A percentile compares a stretch with the other conserved stretches of the same genome.
These are phyloP conservation scores for Bombus confusus DNA, from an alignment of 1,140 invertebrate genomes.

Conservation along the genomic window DNA sequence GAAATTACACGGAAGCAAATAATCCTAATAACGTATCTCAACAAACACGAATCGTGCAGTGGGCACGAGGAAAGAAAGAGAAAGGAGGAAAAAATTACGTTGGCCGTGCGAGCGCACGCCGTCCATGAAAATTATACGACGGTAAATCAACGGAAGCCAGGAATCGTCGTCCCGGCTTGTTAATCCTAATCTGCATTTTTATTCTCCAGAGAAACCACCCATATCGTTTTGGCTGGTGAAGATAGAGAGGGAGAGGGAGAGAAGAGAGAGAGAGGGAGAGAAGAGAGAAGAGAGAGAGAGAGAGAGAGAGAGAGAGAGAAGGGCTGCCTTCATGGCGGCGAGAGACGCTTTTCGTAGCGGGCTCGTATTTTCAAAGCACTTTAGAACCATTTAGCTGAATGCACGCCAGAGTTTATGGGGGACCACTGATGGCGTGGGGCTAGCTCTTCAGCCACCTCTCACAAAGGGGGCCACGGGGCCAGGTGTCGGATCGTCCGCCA, in stretches of 20 bases:
- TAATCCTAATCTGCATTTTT: conserved; percentile 73
- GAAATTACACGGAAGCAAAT: conserved; percentile 51
- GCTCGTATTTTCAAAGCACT: conserved; percentile 71
- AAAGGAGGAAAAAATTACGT: neutral
- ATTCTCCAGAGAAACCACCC: conserved; percentile 60
- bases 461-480: conserved; percentile 70
- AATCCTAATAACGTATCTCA: conserved; percentile 34
- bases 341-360: conserved; percentile 51
- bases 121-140: conserved; percentile 45
- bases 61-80: too few relatives aligned
- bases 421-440: conserved; percentile 59
- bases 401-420: conserved; percentile 70
- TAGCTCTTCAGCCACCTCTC: conserved; percentile 55
- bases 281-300: neutral
- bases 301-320: neutral
- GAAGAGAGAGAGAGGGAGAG: neutral
- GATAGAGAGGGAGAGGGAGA: neutral
- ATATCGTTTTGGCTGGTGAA: conserved; percentile 35
- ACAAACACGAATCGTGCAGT: neutral
- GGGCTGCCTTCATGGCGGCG: conserved; percentile 11
- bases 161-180: conserved; percentile 61
- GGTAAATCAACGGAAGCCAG: conserved; percentile 63
- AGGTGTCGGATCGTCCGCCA: conserved; percentile 74
- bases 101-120: conserved; percentile 11
- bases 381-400: conserved; percentile 73